Evolutionary conservation across 64 coral and sea anemone genomes (phyloP).

Genomic region (Stichodactyla mertensii): DNA sequence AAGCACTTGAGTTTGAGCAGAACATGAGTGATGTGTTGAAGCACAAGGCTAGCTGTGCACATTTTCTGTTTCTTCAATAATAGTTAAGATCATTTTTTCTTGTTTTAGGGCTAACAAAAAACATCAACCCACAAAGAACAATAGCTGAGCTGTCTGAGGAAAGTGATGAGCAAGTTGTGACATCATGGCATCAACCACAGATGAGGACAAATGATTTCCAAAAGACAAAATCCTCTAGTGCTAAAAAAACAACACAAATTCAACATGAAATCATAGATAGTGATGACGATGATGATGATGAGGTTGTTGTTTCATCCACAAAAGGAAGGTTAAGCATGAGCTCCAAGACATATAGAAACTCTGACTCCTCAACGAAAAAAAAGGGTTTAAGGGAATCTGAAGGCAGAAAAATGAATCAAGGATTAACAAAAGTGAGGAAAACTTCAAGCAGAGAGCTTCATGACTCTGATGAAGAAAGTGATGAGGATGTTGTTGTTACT

Average conservation of each 20-base stretch:
- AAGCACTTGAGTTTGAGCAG: too few species aligned
- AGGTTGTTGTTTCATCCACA: neutral
- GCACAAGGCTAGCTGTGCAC: too few species aligned
- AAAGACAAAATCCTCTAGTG: neutral
- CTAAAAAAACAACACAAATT: neutral
- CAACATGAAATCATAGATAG: conserved; percentile 13
- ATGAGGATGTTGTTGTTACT: conserved; percentile 1
- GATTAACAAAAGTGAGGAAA: neutral
- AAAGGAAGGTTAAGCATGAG: neutral
- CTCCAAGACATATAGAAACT: neutral
- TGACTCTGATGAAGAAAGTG: conserved; percentile 20
- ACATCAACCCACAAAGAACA: conserved; percentile 18
- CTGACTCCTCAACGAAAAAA: neutral
- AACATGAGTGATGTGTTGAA: too few species aligned
- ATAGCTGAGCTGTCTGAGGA: conserved; percentile 10
- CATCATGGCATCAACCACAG: neutral
- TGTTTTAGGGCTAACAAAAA: neutral
- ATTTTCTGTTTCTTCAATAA: neutral
- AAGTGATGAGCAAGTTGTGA: neutral
- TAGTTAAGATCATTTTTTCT: neutral
- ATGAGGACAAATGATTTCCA: neutral
- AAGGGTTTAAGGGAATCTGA: neutral
- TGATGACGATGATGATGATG: conserved; percentile 29
- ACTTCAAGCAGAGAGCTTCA: neutral
- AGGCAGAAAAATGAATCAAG: neutral